A percentile compares a stretch with the other conserved stretches of the same genome.
Evolutionary conservation across 1,140 invertebrate genomes (phyloP).

Genomic region (Choristoneura fumiferana): DNA sequence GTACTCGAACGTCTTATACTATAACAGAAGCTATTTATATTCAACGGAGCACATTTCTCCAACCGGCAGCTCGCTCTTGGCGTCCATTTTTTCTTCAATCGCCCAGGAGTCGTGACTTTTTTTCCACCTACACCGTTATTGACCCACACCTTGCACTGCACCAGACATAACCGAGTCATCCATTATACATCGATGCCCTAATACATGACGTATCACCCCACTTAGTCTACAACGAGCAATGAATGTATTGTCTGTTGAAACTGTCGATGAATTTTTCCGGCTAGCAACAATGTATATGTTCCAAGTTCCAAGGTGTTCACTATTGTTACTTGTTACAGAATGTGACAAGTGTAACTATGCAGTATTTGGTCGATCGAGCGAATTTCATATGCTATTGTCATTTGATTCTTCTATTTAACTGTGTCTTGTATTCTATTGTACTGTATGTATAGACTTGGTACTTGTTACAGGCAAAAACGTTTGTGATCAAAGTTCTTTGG

Average conservation of each 20-base stretch:
- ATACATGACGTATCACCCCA: not conserved
- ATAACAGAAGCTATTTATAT: not conserved
- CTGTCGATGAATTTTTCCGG: not conserved
- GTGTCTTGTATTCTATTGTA: too few species aligned
- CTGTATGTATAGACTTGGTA: too few species aligned
- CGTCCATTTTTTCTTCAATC: not conserved
- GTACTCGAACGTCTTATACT: too few species aligned
- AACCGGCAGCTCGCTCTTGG: not conserved
- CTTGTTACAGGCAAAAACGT: too few species aligned
- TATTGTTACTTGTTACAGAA: too few species aligned
- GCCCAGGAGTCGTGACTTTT: constrained; percentile 12
- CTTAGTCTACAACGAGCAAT: not conserved
- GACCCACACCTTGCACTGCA: not conserved
- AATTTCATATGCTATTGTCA: too few species aligned
- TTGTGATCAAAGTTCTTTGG: too few species aligned
- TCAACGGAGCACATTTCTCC: not conserved
- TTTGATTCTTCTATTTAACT: too few species aligned
- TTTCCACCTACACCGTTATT: constrained; percentile 9
- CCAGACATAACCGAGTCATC: not conserved
- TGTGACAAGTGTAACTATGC: too few species aligned
- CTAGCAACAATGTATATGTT: not conserved
- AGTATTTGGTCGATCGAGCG: too few species aligned
- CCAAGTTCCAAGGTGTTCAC: too few species aligned
- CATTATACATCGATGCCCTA: not conserved
- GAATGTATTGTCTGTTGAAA: not conserved